A percentile compares a stretch with the other conserved stretches of the same genome.
phyloP scores from a whole-genome alignment of 2,113 vertebrate species.

The Prunella fulvescens region DNA sequence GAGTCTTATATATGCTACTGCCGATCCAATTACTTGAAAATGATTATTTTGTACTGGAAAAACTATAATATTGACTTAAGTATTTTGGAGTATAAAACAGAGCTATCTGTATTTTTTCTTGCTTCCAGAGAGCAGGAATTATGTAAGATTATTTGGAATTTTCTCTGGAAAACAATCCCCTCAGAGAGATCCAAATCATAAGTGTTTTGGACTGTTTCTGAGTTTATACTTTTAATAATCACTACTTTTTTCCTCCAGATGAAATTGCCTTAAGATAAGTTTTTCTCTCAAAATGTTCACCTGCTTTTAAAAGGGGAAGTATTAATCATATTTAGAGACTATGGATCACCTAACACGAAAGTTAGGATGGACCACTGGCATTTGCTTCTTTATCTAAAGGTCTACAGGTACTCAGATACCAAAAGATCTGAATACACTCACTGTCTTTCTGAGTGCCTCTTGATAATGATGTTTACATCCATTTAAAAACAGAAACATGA shows the following conservation, averaged over 20 bases:
- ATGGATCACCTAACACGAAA: background rate
- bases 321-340: background rate
- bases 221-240: background rate
- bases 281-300: background rate
- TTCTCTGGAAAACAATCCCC: background rate
- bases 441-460: background rate
- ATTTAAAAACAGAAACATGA: background rate
- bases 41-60: background rate
- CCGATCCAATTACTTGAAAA: background rate
- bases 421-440: background rate
- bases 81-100: background rate
- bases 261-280: background rate
- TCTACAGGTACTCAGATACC: background rate
- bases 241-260: background rate
- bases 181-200: background rate
- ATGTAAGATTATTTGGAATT: background rate
- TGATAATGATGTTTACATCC: background rate
- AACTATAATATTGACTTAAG: background rate
- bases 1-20: background rate
- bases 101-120: background rate
- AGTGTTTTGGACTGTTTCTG: background rate
- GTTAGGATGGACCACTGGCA: background rate
- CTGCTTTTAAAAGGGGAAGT: background rate
- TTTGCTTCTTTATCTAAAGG: background rate
- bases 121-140: background rate